These are phyloP conservation scores for Gephyroberyx darwinii DNA, from an alignment of 2,797 vertebrate genomes.

Conservation along the genomic window DNA sequence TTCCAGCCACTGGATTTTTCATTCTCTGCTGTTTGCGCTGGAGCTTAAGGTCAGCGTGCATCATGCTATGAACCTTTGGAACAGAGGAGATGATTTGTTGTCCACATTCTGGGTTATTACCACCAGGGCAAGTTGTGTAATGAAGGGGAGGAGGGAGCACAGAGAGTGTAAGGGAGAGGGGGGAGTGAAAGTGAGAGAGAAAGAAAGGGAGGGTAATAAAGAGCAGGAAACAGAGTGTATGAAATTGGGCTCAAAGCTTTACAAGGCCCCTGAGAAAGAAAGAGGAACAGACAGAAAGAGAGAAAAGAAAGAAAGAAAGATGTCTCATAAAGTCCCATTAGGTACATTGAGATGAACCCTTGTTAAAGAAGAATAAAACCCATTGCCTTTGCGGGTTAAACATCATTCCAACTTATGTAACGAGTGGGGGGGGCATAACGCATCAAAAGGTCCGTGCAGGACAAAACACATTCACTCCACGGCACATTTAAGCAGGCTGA, in stretches of 20 bases:
- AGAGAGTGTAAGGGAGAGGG: background rate
- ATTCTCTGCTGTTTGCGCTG: constrained; percentile 59
- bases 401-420: constrained; percentile 42
- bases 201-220: constrained; percentile 45
- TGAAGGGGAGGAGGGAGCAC: constrained; percentile 13
- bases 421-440: constrained; percentile 13
- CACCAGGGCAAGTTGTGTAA: constrained; percentile 40
- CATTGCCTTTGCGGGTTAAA: constrained; percentile 25
- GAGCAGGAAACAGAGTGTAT: constrained; percentile 66
- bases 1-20: constrained; percentile 52
- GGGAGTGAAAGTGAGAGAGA: background rate
- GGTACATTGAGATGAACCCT: constrained; percentile 40
- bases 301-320: constrained; percentile 12
- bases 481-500: constrained; percentile 18
- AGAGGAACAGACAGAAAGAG: constrained; percentile 25
- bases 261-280: constrained; percentile 51
- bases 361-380: constrained; percentile 54
- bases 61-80: constrained; percentile 41
- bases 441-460: constrained; percentile 14
- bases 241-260: constrained; percentile 62
- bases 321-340: constrained; percentile 49
- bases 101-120: constrained; percentile 63
- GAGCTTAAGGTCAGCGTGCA: constrained; percentile 55
- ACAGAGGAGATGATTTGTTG: constrained; percentile 63
- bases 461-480: constrained; percentile 39